phyloP scores from a whole-genome alignment of 2,888 invertebrate genomes.

The Diploptera punctata region DNA sequence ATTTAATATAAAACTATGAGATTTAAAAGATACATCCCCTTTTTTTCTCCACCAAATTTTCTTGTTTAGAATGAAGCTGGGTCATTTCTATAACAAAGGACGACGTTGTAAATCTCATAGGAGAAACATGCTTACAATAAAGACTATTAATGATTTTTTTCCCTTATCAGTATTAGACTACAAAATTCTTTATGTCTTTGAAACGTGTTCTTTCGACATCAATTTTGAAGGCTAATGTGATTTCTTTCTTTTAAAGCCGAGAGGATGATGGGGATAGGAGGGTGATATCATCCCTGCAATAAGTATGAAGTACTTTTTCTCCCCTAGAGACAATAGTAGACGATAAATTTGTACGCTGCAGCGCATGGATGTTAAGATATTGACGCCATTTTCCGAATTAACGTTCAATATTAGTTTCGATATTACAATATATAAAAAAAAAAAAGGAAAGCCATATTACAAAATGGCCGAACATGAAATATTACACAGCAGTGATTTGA shows the following conservation, averaged over 20 bases:
- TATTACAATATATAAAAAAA: not conserved
- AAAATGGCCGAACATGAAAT: not conserved
- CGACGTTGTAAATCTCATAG: too few species aligned
- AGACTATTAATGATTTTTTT: too few species aligned
- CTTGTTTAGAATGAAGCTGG: too few species aligned
- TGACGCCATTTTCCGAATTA: not conserved
- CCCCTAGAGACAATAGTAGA: conserved; percentile 11
- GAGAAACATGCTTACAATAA: too few species aligned
- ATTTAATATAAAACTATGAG: too few species aligned
- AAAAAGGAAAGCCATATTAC: not conserved
- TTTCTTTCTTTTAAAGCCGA: conserved; percentile 10
- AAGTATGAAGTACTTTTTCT: not conserved
- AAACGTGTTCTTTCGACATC: not conserved
- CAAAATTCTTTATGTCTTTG: not conserved
- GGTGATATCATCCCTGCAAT: conserved; percentile 23
- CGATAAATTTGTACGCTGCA: conserved; percentile 19
- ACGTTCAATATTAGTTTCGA: not conserved
- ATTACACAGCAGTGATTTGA: too few species aligned
- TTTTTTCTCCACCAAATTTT: too few species aligned
- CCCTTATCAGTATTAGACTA: too few species aligned
- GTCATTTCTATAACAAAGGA: too few species aligned
- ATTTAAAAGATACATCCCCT: too few species aligned
- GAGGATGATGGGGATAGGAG: too few species aligned
- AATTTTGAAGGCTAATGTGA: not conserved
- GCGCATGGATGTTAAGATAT: not conserved